Conservation (phyloP, 2,888 invertebrate genomes). For the Calameuta filiformis region DNA sequence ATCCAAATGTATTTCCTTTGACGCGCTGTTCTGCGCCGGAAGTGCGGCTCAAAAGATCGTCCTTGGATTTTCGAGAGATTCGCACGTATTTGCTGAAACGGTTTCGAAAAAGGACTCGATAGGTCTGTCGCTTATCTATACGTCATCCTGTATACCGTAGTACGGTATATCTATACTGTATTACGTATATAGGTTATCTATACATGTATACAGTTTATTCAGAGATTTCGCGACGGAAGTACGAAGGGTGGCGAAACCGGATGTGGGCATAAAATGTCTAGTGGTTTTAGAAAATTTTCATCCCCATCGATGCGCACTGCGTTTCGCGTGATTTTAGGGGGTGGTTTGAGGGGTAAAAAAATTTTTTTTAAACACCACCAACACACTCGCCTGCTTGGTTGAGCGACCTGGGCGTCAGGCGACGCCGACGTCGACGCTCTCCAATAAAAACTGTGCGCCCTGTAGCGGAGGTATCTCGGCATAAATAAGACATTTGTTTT, state of each 20-base stretch:
- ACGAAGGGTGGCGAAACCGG: background rate
- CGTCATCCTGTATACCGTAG: background rate
- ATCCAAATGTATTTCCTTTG: background rate
- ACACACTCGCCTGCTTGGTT: background rate
- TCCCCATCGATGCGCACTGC: background rate
- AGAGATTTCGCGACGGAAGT: background rate
- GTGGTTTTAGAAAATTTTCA: background rate
- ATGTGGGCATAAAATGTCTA: background rate
- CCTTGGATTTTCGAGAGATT: background rate
- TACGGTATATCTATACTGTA: background rate
- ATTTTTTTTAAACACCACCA: background rate
- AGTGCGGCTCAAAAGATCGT: background rate
- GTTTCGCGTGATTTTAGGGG: background rate
- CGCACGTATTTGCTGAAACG: background rate
- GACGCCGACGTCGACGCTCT: background rate
- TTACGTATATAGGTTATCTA: background rate
- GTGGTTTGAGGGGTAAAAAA: background rate
- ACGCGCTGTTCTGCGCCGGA: background rate
- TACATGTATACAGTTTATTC: background rate
- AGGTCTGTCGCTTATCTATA: background rate
- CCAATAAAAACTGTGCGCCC: background rate
- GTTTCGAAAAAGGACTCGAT: background rate
- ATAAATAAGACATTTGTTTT: conserved; percentile 24
- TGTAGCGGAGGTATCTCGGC: conserved; percentile 9
- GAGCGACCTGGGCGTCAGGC: background rate